Evolutionary conservation across 2,797 vertebrate species (phyloP), one percentile per base, ranked within the genome.

Genomic region (Sebastes cheni): DNA sequence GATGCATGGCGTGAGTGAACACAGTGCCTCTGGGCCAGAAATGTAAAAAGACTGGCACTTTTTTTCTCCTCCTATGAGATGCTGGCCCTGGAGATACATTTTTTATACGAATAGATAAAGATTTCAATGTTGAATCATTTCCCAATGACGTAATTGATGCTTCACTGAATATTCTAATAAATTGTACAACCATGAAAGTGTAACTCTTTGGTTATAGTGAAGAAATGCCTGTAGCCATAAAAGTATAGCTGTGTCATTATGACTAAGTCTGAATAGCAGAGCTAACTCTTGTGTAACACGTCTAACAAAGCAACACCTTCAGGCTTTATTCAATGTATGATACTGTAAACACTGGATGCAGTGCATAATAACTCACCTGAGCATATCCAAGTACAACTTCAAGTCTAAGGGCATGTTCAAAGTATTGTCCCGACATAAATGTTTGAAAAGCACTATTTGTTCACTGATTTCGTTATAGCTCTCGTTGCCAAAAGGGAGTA

Each of bases 1-100:
- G 67, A 76, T 67, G 77, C 54, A 50, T 42, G 69, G 71, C 71
- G 82, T 6, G 64, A 70, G 72, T 64, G 62, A 79, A 67, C 46
- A 64, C 50, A 62, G 16, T 39, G 56, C 56, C 29, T 66, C 64
- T 20, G 6, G 66, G 73, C 71, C 75, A 75, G 42, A 74, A 59
- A 80, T 61, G 22, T 71, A 4, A 67, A 58, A 75, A 65, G 25
- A 71, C 20, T 70, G 32, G 32, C 34, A 54, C 27, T 52, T 78
- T 36, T 54, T 55, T 55, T 36, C 20, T 64, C 16, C 5, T 16
- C 14, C 42, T 2, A 5, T 2, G 14, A 77, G 4, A 73, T 66
- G 3, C 13, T 27, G 67, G 18, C 13, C 16, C 9, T 61, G 22
- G 5, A 46, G 3, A 56, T 32, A 14, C 2, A 46, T 30, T 6